Evolutionary conservation across 2,888 invertebrate species (phyloP), one percentile per base, ranked within the genome.

Genomic region (Drosophila maculinotata): DNA sequence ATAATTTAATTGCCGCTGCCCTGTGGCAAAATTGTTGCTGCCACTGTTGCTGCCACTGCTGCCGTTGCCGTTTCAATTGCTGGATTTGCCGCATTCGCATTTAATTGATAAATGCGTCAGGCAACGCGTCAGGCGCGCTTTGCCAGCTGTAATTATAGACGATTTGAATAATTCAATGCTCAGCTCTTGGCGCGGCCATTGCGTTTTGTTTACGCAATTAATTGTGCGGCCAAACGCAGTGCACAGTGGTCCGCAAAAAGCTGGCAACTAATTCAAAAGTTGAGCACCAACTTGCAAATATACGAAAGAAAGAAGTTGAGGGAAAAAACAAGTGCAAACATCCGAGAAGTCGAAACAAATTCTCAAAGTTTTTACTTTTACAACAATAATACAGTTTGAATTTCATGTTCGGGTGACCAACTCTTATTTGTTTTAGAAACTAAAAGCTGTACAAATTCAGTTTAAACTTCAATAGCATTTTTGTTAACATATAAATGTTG

Each of bases 131-230:
- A 10, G n/a, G 6, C 17, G 63, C 58, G 65, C 56, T 63, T 57
- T 59, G 65, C 73, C 69, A 48, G 73, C 69, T 76, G 86, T 86
- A 86, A 81, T 81, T 81, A 81, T 86, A 80, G 80, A 70, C 76
- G 86, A 86, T 86, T 81, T 81, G 86, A 81, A 81, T 81, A 81
- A 81, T 81, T 81, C 81, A 86, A 86, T 78, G 73, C 70, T 57
- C 66, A 53, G 48, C 63, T 59, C 63, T 36, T 51, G 53, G 47
- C 54, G 41, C 66, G 25, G 64, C 58, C 69, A 65, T 67, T 54
- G 69, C 75, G 81, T 81, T 81, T 79, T 79, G 86, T 81, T 85
- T 83, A 68, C 83, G 83, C 80, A 83, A 85, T 85, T 85, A 85
- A 81, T 79, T 85, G 82, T 77, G 64, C 53, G 76, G 44, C 62